Conservation (phyloP, 2,113 vertebrate species). For the Channa argus region DNA sequence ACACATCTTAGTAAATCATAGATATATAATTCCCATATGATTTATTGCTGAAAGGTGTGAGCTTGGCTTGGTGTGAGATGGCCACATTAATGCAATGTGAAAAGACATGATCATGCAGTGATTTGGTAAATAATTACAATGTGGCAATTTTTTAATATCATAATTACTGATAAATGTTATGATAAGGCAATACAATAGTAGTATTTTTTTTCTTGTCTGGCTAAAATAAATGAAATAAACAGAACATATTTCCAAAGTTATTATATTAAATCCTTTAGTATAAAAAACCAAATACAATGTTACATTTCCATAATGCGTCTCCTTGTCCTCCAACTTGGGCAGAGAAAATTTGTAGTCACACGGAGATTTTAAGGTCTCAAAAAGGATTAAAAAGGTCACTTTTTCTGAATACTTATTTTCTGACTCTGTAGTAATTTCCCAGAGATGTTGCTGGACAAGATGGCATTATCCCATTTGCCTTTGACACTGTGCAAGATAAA, state of each 20-base stretch:
- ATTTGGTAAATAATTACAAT: too few relatives aligned
- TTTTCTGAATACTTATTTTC: constrained; percentile 41
- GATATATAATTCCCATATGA: too few relatives aligned
- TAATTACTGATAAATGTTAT: too few relatives aligned
- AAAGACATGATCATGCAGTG: too few relatives aligned
- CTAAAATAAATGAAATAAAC: constrained; percentile 9
- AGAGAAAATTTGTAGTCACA: constrained; percentile 21
- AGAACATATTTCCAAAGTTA: constrained; percentile 26
- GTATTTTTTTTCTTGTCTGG: neutral
- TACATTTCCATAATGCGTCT: constrained; percentile 7
- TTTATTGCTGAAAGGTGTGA: too few relatives aligned
- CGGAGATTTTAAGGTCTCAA: constrained; percentile 28
- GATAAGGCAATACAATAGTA: too few relatives aligned
- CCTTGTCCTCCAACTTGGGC: neutral
- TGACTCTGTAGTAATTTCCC: constrained; percentile 62
- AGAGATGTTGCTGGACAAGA: constrained; percentile 64
- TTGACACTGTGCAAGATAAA: constrained; percentile 70
- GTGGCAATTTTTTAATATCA: too few relatives aligned
- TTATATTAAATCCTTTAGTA: constrained; percentile 32
- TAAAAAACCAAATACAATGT: constrained; percentile 53
- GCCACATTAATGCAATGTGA: too few relatives aligned
- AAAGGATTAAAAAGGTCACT: constrained; percentile 50
- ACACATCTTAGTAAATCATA: too few relatives aligned
- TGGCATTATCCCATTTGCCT: constrained; percentile 67
- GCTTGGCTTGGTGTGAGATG: too few relatives aligned